phyloP scores from a whole-genome alignment of 2,888 invertebrate species.

The Muschampia staudingeri region DNA sequence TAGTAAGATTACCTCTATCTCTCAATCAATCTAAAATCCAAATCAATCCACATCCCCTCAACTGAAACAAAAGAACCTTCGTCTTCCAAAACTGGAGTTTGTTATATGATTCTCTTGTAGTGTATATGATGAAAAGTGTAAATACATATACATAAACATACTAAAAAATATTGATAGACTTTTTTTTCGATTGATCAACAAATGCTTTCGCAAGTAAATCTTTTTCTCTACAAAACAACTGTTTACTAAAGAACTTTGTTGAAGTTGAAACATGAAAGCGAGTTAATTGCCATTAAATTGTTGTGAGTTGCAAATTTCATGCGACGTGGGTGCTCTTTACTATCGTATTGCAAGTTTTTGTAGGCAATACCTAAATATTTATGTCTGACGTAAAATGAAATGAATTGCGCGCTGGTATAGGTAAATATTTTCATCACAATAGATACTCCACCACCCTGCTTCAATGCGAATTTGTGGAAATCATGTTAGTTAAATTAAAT shows the following conservation, averaged over 20 bases:
- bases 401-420: neutral
- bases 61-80: too few species aligned
- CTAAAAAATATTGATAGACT: too few species aligned
- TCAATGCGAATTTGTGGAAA: too few species aligned
- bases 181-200: neutral
- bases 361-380: neutral
- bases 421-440: neutral
- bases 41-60: too few species aligned
- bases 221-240: slow-evolving; percentile 1
- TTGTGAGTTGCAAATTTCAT: slow-evolving; percentile 9
- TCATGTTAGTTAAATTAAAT: too few species aligned
- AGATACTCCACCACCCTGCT: too few species aligned
- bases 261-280: slow-evolving; percentile 13
- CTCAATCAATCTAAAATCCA: too few species aligned
- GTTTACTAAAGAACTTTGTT: neutral
- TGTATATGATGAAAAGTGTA: too few species aligned
- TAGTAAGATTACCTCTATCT: too few species aligned
- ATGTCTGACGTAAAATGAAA: neutral
- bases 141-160: too few species aligned
- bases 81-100: too few species aligned
- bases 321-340: slow-evolving; percentile 16
- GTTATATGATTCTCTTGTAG: too few species aligned
- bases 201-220: neutral
- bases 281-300: slow-evolving; percentile 23
- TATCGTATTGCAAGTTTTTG: neutral